These are phyloP conservation scores for Zingel zingel DNA, from an alignment of 2,113 vertebrate genomes.

Conservation along the genomic window DNA sequence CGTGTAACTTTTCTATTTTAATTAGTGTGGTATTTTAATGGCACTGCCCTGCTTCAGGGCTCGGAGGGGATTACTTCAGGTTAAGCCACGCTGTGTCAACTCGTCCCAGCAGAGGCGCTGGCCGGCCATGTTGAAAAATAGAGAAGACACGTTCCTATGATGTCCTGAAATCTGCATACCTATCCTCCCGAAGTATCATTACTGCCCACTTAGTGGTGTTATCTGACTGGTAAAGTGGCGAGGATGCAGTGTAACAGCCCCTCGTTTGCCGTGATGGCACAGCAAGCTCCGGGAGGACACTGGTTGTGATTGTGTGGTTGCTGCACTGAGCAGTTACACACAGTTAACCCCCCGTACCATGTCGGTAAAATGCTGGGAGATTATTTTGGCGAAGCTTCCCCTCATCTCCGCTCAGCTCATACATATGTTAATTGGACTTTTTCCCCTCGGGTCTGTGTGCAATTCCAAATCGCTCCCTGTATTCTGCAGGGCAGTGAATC, in stretches of 20 bases:
- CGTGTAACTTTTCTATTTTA: constrained; percentile 58
- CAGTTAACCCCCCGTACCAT: constrained; percentile 64
- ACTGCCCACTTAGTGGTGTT: constrained; percentile 40
- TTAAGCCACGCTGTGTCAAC: constrained; percentile 33
- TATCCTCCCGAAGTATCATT: constrained; percentile 46
- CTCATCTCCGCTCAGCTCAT: constrained; percentile 74
- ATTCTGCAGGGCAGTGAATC: constrained; percentile 70
- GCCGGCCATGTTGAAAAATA: background rate
- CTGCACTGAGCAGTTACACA: constrained; percentile 29
- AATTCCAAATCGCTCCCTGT: constrained; percentile 68
- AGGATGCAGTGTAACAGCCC: constrained; percentile 29
- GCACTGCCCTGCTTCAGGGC: constrained; percentile 48
- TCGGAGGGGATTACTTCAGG: constrained; percentile 54
- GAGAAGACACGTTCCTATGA: constrained; percentile 28
- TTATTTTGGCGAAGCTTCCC: constrained; percentile 70
- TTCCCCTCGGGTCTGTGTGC: constrained; percentile 65
- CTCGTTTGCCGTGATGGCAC: constrained; percentile 9
- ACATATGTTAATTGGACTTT: constrained; percentile 80
- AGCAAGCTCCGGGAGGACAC: constrained; percentile 13
- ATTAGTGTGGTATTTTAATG: constrained; percentile 61
- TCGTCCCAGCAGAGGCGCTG: background rate
- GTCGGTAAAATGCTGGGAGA: constrained; percentile 60
- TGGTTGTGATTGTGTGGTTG: constrained; percentile 19
- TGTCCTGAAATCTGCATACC: constrained; percentile 28
- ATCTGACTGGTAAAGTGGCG: constrained; percentile 42